A percentile compares a stretch with the other conserved stretches of the same genome.
phyloP scores from a whole-genome alignment of 2,113 vertebrate species.

The Vicugna pacos region DNA sequence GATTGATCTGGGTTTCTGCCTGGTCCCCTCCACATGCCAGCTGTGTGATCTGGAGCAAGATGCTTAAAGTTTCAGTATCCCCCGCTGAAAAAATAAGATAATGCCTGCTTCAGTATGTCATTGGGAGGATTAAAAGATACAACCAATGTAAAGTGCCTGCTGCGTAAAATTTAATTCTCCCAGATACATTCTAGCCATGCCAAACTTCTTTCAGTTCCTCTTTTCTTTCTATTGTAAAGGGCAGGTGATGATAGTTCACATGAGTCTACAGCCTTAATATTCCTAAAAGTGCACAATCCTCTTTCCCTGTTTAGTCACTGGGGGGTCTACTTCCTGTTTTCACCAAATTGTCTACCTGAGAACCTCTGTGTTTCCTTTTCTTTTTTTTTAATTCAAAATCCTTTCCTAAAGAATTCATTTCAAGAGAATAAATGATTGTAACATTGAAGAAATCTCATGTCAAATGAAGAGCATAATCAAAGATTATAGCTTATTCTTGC shows the following conservation, averaged over 20 bases:
- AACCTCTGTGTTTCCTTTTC: not conserved
- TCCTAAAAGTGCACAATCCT: not conserved
- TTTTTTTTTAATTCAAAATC: constrained; percentile 39
- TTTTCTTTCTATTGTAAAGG: constrained; percentile 34
- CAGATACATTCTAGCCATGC: not conserved
- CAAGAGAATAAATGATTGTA: constrained; percentile 42
- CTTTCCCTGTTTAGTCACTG: not conserved
- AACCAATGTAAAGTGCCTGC: not conserved
- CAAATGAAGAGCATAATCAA: constrained; percentile 36
- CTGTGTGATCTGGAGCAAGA: not conserved
- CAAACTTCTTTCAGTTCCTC: not conserved
- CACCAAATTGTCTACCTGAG: not conserved
- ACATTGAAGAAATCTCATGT: constrained; percentile 35
- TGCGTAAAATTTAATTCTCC: constrained; percentile 39
- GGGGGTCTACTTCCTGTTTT: not conserved
- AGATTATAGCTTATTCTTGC: constrained; percentile 28
- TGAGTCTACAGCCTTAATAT: not conserved
- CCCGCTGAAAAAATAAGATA: not conserved
- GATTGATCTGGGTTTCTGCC: not conserved
- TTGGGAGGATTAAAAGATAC: not conserved
- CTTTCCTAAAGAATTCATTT: constrained; percentile 40
- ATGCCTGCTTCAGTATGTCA: not conserved
- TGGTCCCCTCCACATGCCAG: not conserved
- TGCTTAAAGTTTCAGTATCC: constrained; percentile 1
- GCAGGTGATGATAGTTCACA: not conserved